Base-by-base conservation (phyloP, 2,888 invertebrate genomes). In the Therioaphis trifolii region DNA sequence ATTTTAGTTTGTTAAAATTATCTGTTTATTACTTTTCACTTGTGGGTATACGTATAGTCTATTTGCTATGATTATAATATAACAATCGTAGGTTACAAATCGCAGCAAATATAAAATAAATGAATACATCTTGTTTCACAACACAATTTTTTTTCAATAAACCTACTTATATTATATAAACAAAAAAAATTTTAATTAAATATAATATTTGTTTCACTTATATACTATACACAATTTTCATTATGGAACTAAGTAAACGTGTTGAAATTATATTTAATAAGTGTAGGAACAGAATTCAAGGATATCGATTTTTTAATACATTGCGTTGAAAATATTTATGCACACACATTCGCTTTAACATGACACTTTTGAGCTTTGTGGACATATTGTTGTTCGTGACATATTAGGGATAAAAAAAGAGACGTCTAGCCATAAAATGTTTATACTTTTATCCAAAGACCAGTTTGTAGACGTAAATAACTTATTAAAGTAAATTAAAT, bases 361-460 rank as follows among this genome's bases (percentile, higher is more conserved):
- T 49, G 77, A 77, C 66, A 35, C 35, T 66, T 77, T 66, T 66
- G 66, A 35, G 29, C 21, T 52, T 77, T 66, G 21, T 21, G 49
- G 15, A 7, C 35, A 77, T 46, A 77, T 49, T 24, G 46, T 76
- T 76, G n/a, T 63, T 76, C 29, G 15, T 76, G 46, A 63, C 46
- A 63, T 46, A 66, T 35, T 11, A 5, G 14, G 27, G 29, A 24
- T 46, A 27, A 14, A 27, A 21, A 27, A 5, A 43, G 14, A 69
- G 14, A 15, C 3, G 27, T 4, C 27, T 24, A n/a, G 15, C 35
- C 9, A 3, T 35, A 35, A 9, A 40, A 66, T 1, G 35, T 18
- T 35, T 40, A 7, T 66, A 66, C 35, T 18, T 66, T 66, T 35
- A 35, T 35, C 66, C 35, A 35, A 11, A n/a, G 5, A 49, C 46